Conservation (phyloP, 1,140 invertebrate species). For the Metopolophium dirhodum region DNA sequence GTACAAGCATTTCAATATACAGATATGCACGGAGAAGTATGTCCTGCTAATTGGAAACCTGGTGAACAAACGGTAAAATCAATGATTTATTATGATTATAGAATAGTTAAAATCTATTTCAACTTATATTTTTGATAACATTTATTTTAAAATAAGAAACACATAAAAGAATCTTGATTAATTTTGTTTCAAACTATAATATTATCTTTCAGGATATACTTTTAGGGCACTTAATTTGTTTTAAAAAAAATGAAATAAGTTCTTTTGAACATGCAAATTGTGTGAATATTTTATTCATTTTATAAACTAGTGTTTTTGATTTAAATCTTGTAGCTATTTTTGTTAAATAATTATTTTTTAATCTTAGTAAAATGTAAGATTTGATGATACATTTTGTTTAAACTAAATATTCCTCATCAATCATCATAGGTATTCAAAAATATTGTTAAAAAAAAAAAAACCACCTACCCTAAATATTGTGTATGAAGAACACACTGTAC, state of each 20-base stretch:
- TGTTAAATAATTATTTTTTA: not conserved
- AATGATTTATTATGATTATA: not conserved
- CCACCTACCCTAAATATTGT: not conserved
- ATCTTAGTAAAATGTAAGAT: not conserved
- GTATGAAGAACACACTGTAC: no score
- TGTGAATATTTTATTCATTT: no score
- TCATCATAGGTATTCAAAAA: not conserved
- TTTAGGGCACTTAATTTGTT: no score
- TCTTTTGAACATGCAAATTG: no score
- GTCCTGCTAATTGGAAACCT: slow-evolving; percentile 77
- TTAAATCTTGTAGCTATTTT: not conserved
- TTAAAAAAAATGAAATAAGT: no score
- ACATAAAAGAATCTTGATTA: not conserved
- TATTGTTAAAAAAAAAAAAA: not conserved
- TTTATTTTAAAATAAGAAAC: not conserved
- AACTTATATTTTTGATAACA: not conserved
- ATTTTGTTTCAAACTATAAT: no score
- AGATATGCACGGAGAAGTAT: slow-evolving; percentile 72
- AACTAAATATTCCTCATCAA: not conserved
- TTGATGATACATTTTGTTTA: not conserved
- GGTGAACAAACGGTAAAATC: slow-evolving; percentile 67
- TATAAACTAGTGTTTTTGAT: not conserved
- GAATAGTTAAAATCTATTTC: not conserved
- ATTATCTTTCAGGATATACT: not conserved
- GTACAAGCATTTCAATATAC: slow-evolving; percentile 77